Evolutionary conservation across 2,888 invertebrate genomes (phyloP).

Genomic region (Cheilosia vernalis): DNA sequence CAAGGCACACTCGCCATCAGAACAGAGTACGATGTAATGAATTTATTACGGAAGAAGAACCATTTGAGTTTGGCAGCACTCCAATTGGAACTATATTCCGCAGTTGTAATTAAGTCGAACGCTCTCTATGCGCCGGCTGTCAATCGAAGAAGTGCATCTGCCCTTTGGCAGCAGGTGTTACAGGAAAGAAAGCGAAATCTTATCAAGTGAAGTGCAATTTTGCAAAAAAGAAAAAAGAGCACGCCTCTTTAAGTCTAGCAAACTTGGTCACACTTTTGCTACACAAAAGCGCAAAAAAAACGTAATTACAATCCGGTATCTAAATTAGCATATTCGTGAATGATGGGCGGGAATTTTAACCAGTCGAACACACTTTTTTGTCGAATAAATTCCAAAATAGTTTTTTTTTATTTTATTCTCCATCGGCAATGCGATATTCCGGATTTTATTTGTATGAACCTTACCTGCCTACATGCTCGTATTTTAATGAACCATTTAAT

Average conservation of each 20-base stretch:
- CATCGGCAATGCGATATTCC: conserved; percentile 25
- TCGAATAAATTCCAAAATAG: conserved; percentile 27
- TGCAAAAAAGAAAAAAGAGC: no score
- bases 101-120: conserved; percentile 42
- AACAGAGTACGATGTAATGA: conserved; percentile 22
- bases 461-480: no score
- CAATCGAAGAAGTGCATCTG: no score
- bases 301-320: conserved; percentile 44
- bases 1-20: not conserved
- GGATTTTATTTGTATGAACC: not conserved
- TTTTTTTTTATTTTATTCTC: no score
- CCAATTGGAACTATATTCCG: conserved; percentile 36
- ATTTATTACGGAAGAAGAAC: conserved; percentile 19
- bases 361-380: conserved; percentile 19
- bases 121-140: not conserved
- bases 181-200: no score
- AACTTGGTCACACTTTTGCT: conserved; percentile 30
- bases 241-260: not conserved
- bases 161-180: no score
- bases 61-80: conserved; percentile 44
- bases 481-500: conserved; percentile 10
- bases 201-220: no score
- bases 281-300: not conserved
- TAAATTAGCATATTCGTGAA: conserved; percentile 64
- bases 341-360: conserved; percentile 55